Evolutionary conservation across 2,888 invertebrate species (phyloP).

Genomic region (Hirtodrosophila alboralis): DNA sequence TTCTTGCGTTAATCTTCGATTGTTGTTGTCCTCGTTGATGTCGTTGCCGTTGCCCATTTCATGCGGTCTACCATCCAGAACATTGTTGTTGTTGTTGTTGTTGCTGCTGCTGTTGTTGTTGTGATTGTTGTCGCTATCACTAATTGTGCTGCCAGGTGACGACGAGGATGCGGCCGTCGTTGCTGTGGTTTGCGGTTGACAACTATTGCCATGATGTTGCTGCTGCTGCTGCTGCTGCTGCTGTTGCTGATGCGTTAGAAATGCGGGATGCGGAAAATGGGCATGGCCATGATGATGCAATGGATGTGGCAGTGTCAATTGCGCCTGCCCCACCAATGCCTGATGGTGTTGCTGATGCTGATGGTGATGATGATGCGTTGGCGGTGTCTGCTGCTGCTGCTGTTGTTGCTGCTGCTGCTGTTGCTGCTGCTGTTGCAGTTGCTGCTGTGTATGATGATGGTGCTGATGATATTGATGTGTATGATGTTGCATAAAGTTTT

Average conservation of each 20-base stretch:
- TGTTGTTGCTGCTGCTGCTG: slow-evolving; percentile 46
- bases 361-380: slow-evolving; percentile 59
- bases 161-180: slow-evolving; percentile 82
- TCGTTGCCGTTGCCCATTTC: slow-evolving; percentile 59
- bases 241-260: slow-evolving; percentile 81
- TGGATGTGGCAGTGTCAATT: slow-evolving; percentile 45
- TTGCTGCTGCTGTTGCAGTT: slow-evolving; percentile 50
- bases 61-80: slow-evolving; percentile 76
- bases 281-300: slow-evolving; percentile 72
- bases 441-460: slow-evolving; percentile 64
- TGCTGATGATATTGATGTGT: slow-evolving; percentile 73
- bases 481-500: slow-evolving; percentile 84
- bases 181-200: slow-evolving; percentile 84
- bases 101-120: slow-evolving; percentile 67
- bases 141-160: slow-evolving; percentile 84
- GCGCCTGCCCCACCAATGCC: slow-evolving; percentile 49
- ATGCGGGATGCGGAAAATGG: slow-evolving; percentile 84
- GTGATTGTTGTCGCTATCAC: slow-evolving; percentile 84
- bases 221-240: slow-evolving; percentile 59
- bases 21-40: slow-evolving; percentile 78
- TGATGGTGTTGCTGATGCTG: slow-evolving; percentile 68
- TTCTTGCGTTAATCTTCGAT: slow-evolving; percentile 82
- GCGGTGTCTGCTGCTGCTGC: slow-evolving; percentile 45
- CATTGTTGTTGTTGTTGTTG: slow-evolving; percentile 68
- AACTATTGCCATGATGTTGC: slow-evolving; percentile 83